Conservation (phyloP, 2,113 vertebrate species). For the Dunckerocampus dactyliophorus region DNA sequence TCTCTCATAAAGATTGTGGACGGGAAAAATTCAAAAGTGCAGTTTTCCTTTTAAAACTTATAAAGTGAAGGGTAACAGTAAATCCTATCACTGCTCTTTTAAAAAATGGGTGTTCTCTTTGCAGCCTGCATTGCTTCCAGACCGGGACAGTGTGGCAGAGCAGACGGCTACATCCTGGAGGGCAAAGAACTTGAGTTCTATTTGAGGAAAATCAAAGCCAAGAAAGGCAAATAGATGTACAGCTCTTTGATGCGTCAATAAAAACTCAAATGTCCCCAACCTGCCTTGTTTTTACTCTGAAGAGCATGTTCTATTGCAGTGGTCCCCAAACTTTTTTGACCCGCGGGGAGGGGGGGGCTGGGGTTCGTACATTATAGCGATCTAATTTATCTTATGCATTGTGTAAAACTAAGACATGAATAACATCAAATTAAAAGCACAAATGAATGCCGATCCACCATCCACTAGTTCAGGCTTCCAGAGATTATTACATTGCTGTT, state of each 20-base stretch:
- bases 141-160: conserved; percentile 95
- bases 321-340: too few species aligned
- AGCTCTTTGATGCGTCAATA: conserved; percentile 75
- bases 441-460: too few species aligned
- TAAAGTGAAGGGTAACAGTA: not conserved
- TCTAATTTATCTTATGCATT: too few species aligned
- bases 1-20: too few species aligned
- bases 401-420: too few species aligned
- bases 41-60: too few species aligned
- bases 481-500: too few species aligned
- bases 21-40: too few species aligned
- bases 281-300: not conserved
- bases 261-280: conserved; percentile 52
- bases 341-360: too few species aligned
- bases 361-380: too few species aligned
- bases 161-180: conserved; percentile 92
- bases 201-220: conserved; percentile 97
- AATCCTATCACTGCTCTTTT: not conserved
- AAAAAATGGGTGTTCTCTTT: not conserved
- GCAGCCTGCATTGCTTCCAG: conserved; percentile 93
- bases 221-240: conserved; percentile 96
- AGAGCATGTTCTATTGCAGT: not conserved
- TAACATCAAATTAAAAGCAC: too few species aligned
- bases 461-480: too few species aligned
- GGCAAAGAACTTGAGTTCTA: conserved; percentile 98